Evolutionary conservation across 1,140 invertebrate species (phyloP).

Genomic region (Periplaneta americana): DNA sequence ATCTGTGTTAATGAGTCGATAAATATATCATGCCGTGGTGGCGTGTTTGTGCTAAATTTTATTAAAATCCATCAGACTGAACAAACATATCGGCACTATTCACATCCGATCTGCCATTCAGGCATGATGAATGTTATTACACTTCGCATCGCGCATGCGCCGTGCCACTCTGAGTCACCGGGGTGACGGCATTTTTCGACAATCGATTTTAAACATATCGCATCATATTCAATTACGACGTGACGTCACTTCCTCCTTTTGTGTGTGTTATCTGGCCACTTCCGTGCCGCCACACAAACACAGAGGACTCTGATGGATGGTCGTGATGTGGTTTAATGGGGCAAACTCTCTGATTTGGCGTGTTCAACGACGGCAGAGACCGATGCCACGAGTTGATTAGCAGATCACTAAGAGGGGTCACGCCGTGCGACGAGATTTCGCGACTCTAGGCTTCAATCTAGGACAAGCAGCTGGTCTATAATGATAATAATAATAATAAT

Average conservation of each 20-base stretch:
- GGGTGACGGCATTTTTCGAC: no score
- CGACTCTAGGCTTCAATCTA: no score
- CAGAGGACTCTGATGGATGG: not conserved
- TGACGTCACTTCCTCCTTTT: conserved; percentile 8
- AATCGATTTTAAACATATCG: not conserved
- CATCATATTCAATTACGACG: conserved; percentile 1
- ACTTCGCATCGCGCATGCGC: not conserved
- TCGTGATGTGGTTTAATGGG: not conserved
- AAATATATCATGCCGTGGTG: no score
- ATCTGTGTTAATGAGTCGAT: no score
- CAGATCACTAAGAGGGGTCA: no score
- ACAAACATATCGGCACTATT: no score
- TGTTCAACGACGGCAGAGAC: no score
- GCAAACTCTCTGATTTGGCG: not conserved
- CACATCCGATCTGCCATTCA: not conserved
- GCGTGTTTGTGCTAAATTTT: no score
- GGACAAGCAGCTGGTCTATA: no score
- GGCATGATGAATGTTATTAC: not conserved
- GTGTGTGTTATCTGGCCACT: not conserved
- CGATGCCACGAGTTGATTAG: not conserved
- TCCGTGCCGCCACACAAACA: conserved; percentile 5
- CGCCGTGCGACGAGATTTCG: no score
- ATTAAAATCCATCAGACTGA: no score
- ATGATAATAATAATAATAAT: no score
- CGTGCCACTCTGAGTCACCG: not conserved